Evolutionary conservation across 2,113 vertebrate species (phyloP).

Genomic region (Phyllopteryx taeniolatus): DNA sequence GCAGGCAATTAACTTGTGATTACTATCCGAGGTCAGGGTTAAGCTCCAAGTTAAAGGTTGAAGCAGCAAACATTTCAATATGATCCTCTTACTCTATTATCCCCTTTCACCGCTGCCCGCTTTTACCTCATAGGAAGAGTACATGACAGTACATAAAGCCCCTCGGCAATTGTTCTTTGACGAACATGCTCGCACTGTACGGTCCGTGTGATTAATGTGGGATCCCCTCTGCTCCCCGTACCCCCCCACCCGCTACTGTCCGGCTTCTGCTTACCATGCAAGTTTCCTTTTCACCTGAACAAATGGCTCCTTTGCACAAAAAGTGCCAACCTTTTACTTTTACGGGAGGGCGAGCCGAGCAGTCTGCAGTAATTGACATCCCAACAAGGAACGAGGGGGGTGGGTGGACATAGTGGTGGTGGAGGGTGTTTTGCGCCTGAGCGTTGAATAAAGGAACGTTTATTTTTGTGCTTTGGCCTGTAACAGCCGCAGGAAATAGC

Average conservation of each 20-base stretch:
- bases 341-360: constrained; percentile 47
- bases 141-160: constrained; percentile 60
- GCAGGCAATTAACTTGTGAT: constrained; percentile 68
- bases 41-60: constrained; percentile 67
- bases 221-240: constrained; percentile 42
- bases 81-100: constrained; percentile 70
- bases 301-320: constrained; percentile 72
- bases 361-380: constrained; percentile 56
- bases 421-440: constrained; percentile 27
- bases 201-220: constrained; percentile 69
- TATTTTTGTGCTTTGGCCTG: constrained; percentile 73
- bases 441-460: constrained; percentile 72
- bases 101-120: constrained; percentile 54
- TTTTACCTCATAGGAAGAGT: constrained; percentile 65
- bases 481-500: constrained; percentile 74
- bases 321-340: constrained; percentile 73
- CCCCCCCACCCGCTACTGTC: constrained; percentile 40
- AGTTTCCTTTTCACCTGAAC: constrained; percentile 73
- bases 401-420: constrained; percentile 12
- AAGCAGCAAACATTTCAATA: constrained; percentile 66
- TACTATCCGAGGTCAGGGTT: constrained; percentile 59
- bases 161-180: constrained; percentile 67
- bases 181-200: constrained; percentile 61
- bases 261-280: constrained; percentile 64
- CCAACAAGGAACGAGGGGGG: constrained; percentile 43